Base-by-base conservation (phyloP, 2,888 invertebrate genomes). In the Drosophila infuscata region DNA sequence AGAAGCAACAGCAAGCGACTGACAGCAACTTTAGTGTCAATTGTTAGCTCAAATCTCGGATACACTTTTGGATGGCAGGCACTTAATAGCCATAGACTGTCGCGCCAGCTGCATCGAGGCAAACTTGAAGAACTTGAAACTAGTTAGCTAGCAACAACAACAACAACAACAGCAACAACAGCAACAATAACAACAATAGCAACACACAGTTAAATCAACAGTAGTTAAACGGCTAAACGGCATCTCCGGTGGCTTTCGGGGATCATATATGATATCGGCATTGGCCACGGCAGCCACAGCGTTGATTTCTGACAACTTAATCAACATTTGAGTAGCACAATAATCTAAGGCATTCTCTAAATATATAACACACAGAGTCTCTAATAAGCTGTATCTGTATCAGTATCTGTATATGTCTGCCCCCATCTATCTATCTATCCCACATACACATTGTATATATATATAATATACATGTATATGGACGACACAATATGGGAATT, bases 261-360 rank as follows among this genome's bases (percentile, higher is more conserved):
- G 58, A 52, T 66, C 75, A 57, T 43, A 30, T 52, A 74, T 59
- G 54, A 76, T 76, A 76, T 76, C 71, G 77, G 70, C 64, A 71
- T 71, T 62, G 69, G 69, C 43, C 66, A 25, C 20, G 20, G 20
- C 20, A 36, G 57, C 33, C 49, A 36, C 52, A 25, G 25, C 67
- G 65, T 72, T 89, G 88, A 84, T 84, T 84, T 80, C 88, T 88
- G 89, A 89, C 85, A 85, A 84, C 82, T 85, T 88, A 85, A 85
- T 89, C 89, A 89, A 84, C 79, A 74, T 65, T 57, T 71, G 76
- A 74, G 70, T 38, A n/a, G 30, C 64, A 65, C 30, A 73, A 65
- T 71, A 82, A 77, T 78, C 78, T 82, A 84, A 82, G 79, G 85
- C 82, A 81, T 80, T 80, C 83, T 83, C 83, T 76, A 72, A n/a